A percentile compares a stretch with the other conserved stretches of the same genome.
Evolutionary conservation across 2,888 invertebrate genomes (phyloP).

Genomic region (Troides helena): DNA sequence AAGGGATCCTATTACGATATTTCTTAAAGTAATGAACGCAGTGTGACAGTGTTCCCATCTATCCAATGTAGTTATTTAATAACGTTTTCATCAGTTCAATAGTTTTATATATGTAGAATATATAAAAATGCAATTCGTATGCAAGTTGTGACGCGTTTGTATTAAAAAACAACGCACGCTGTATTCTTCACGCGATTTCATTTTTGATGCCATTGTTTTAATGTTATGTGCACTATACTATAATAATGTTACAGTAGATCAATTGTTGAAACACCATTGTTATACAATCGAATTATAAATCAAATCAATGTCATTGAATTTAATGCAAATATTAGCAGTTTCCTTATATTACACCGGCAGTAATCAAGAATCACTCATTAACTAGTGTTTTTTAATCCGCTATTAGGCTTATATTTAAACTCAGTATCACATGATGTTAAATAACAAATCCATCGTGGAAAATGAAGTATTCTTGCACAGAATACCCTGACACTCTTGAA

Average conservation of each 20-base stretch:
- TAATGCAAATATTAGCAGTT: background rate
- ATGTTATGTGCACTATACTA: conserved; percentile 30
- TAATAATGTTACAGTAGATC: conserved; percentile 49
- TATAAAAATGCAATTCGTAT: conserved; percentile 1
- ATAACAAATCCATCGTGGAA: too few species aligned
- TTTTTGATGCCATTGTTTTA: conserved; percentile 16
- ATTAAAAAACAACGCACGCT: conserved; percentile 24
- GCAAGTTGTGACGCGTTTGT: background rate
- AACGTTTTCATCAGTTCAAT: background rate
- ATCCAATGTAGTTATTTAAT: background rate
- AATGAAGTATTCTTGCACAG: too few species aligned
- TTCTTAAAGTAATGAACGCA: too few species aligned
- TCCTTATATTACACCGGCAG: conserved; percentile 44
- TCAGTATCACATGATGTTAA: too few species aligned
- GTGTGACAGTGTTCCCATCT: background rate
- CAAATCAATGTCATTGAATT: conserved; percentile 8
- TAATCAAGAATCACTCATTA: conserved; percentile 63
- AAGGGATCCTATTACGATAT: too few species aligned
- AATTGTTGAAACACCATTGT: conserved; percentile 30
- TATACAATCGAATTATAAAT: conserved; percentile 6
- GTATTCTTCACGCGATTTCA: conserved; percentile 43
- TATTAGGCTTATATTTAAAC: conserved; percentile 35
- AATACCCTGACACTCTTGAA: too few species aligned
- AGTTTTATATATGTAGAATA: background rate
- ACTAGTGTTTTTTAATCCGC: conserved; percentile 59